These are phyloP conservation scores for Ctena decussata DNA, from an alignment of 2,888 invertebrate species.

Conservation along the genomic window DNA sequence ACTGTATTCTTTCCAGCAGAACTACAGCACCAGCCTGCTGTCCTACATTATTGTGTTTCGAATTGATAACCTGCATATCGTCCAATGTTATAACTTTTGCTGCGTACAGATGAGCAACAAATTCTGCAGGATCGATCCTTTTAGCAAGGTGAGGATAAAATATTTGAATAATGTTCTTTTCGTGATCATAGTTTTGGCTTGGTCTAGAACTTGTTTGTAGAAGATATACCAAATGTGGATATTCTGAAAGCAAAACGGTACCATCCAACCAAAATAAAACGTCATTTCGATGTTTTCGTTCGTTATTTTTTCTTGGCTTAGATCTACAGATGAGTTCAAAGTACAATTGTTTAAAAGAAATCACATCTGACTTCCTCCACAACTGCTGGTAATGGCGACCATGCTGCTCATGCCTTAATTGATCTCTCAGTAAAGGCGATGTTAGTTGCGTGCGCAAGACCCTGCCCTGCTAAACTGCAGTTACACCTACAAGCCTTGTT, in stretches of 20 bases:
- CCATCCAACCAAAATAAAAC: too few relatives aligned
- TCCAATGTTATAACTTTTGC: background rate
- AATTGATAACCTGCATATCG: constrained; percentile 11
- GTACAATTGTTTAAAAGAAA: too few relatives aligned
- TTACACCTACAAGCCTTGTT: too few relatives aligned
- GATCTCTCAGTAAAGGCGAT: too few relatives aligned
- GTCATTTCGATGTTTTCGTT: too few relatives aligned
- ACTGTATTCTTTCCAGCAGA: constrained; percentile 25
- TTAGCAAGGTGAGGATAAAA: constrained; percentile 3
- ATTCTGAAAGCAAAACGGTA: background rate
- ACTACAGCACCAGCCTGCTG: constrained; percentile 2
- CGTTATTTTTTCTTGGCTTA: too few relatives aligned
- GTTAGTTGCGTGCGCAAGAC: too few relatives aligned
- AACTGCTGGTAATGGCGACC: too few relatives aligned
- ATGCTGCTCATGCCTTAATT: too few relatives aligned
- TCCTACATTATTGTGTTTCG: background rate
- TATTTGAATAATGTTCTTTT: background rate
- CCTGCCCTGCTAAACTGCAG: too few relatives aligned
- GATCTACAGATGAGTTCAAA: too few relatives aligned
- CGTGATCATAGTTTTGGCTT: constrained; percentile 9
- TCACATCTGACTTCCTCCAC: too few relatives aligned
- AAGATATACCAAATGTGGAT: background rate
- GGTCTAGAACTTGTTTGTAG: background rate
- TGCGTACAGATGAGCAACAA: background rate
- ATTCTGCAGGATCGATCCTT: background rate